These are phyloP conservation scores for Nothobranchius kuhntae DNA, from an alignment of 2,113 vertebrate genomes.

Conservation along the genomic window DNA sequence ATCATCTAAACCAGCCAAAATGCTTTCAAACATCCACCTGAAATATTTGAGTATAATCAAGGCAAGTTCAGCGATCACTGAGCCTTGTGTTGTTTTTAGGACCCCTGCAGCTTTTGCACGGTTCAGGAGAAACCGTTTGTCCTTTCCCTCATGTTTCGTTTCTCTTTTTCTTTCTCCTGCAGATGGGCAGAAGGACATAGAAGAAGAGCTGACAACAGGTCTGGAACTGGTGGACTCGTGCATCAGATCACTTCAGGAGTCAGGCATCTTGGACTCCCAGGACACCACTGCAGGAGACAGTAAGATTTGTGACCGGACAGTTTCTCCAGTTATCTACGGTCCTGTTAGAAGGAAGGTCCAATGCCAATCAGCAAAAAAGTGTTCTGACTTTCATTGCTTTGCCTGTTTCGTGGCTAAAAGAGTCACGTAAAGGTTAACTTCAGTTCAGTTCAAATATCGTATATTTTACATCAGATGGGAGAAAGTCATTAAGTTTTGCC, in stretches of 20 bases:
- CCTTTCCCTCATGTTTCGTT: neutral
- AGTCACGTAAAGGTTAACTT: no score
- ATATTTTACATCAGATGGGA: no score
- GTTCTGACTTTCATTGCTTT: no score
- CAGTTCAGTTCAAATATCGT: no score
- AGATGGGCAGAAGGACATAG: conserved; percentile 99
- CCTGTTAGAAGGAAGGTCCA: no score
- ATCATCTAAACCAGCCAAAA: no score
- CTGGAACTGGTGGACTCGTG: conserved; percentile 98
- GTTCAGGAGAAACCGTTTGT: neutral
- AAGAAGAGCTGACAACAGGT: conserved; percentile 97
- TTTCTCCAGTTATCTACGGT: no score
- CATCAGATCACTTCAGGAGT: conserved; percentile 95
- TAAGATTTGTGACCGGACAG: conserved; percentile 71
- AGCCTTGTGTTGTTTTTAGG: neutral
- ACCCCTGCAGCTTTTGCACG: neutral
- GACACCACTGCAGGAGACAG: conserved; percentile 91
- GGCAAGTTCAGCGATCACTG: neutral
- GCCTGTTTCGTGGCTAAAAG: no score
- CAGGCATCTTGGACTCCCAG: conserved; percentile 95
- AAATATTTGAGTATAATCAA: no score
- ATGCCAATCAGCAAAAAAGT: no score
- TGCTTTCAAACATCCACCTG: no score
- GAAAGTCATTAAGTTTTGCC: no score
- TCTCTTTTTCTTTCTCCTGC: neutral